These are phyloP conservation scores for Alligator sinensis DNA, from an alignment of 2,113 vertebrate genomes.

Conservation along the genomic window DNA sequence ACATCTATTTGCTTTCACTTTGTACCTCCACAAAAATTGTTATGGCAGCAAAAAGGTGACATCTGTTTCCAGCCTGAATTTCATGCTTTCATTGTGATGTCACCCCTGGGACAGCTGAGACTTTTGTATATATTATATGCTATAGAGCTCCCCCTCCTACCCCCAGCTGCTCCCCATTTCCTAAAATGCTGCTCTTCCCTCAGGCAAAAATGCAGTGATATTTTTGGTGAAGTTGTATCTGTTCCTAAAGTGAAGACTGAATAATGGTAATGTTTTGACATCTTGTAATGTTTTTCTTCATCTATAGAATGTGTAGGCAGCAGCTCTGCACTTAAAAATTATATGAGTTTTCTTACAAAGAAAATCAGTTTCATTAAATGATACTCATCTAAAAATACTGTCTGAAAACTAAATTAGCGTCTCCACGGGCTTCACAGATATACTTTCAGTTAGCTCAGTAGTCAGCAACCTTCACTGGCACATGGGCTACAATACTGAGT, in stretches of 20 bases:
- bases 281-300: conserved; percentile 61
- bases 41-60: too few species aligned
- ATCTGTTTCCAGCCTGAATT: neutral
- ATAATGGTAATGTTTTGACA: conserved; percentile 60
- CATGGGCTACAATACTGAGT: too few species aligned
- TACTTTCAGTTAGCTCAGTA: conserved; percentile 48
- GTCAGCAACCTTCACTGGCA: conserved; percentile 24
- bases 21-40: neutral
- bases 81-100: too few species aligned
- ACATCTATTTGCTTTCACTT: neutral
- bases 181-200: too few species aligned
- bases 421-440: conserved; percentile 9
- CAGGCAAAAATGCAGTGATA: neutral
- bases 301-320: conserved; percentile 32
- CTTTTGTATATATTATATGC: conserved; percentile 30
- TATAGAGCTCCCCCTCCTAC: too few species aligned
- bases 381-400: conserved; percentile 17
- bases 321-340: conserved; percentile 50
- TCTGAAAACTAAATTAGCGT: conserved; percentile 56
- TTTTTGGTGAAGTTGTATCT: neutral
- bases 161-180: too few species aligned
- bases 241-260: conserved; percentile 1
- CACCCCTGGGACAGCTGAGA: neutral
- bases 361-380: conserved; percentile 33
- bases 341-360: conserved; percentile 34